Percentiles rank a stretch among this genome's conserved stretches.
These are phyloP conservation scores for Limnodromus scolopaceus DNA, from an alignment of 2,797 vertebrate genomes.

Conservation along the genomic window DNA sequence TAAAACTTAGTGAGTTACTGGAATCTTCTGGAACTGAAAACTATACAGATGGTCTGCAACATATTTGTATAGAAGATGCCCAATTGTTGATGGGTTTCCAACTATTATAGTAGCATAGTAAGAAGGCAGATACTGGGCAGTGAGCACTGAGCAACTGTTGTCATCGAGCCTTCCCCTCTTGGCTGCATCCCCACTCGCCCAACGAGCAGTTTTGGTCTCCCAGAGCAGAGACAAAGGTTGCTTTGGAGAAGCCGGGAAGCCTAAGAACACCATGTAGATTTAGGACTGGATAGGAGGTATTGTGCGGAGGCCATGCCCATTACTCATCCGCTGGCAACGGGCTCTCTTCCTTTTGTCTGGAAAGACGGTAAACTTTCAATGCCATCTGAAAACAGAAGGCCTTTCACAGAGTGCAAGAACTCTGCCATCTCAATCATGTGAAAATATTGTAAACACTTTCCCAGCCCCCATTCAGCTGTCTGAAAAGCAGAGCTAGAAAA, in stretches of 20 bases:
- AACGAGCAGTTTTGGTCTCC: constrained; percentile 72
- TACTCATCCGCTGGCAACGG: constrained; percentile 80
- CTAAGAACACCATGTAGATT: constrained; percentile 81
- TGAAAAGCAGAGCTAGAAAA: constrained; percentile 66
- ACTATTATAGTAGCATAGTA: constrained; percentile 65
- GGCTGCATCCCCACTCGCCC: constrained; percentile 70
- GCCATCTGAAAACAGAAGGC: constrained; percentile 81
- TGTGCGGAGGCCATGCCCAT: constrained; percentile 78
- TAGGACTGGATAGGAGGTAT: constrained; percentile 79
- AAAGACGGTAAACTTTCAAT: constrained; percentile 81
- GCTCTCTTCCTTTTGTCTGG: constrained; percentile 81
- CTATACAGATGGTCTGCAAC: constrained; percentile 74
- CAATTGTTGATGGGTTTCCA: constrained; percentile 70
- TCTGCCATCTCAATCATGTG: constrained; percentile 80
- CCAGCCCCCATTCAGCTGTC: constrained; percentile 77
- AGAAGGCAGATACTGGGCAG: constrained; percentile 73
- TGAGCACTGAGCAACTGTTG: constrained; percentile 75
- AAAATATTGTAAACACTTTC: constrained; percentile 83
- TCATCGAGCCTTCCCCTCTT: constrained; percentile 72
- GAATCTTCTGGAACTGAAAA: constrained; percentile 70
- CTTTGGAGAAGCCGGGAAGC: constrained; percentile 78
- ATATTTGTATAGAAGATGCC: constrained; percentile 66
- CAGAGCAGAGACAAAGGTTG: constrained; percentile 78
- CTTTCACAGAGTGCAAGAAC: constrained; percentile 76
- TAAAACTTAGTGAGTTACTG: constrained; percentile 66